Evolutionary conservation across 2,113 vertebrate genomes (phyloP), one percentile per base, ranked within the genome.

Genomic region (Chaetodon trifascialis): DNA sequence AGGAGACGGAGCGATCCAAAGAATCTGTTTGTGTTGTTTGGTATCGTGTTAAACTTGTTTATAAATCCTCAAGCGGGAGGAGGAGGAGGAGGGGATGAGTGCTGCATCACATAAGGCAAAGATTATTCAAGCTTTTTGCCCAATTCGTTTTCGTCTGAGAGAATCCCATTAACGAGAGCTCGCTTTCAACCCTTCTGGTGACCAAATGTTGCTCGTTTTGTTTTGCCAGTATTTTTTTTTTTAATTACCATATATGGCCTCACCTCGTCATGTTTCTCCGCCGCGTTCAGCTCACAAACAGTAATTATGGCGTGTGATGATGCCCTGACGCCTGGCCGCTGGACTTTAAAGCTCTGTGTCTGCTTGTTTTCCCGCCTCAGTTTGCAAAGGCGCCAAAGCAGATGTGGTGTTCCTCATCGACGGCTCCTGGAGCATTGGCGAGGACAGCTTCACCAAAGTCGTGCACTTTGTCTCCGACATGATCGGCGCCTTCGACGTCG

Each of bases 361-460:
- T 51, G 52, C 40, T 75, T 67, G 40, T 90, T 83, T 67, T 67
- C 59, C 74, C 5, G 4, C 66, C 54, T 62, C 88, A 99, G 98
- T 98, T 11, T 99, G 98, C 93, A 98, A 96, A 95, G 98, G 98
- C 15, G 98, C 98, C 88, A 99, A 99, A 94, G 98, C 98, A 74
- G 98, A 99, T 66, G 95, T 99, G 87, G 96, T 98, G n/a, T 99
- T 99, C 92, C 92, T 99, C 82, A 97, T 99, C 54, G 98, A 99
- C 68, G 97, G 98, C 64, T 99, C 98, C 11, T 99, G 98, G 98
- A 99, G 98, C 89, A 99, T 99, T 63, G 98, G 98, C 1, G 98
- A 99, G 87, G 97, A 99, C 66, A 99, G 97, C 94, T 99, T 99
- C 94, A 94, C 94, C 85, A 99, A 99, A 95, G 97, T 99, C 19